Base-by-base conservation (phyloP, 1,140 invertebrate species). In the Alviniconcha marisindica region DNA sequence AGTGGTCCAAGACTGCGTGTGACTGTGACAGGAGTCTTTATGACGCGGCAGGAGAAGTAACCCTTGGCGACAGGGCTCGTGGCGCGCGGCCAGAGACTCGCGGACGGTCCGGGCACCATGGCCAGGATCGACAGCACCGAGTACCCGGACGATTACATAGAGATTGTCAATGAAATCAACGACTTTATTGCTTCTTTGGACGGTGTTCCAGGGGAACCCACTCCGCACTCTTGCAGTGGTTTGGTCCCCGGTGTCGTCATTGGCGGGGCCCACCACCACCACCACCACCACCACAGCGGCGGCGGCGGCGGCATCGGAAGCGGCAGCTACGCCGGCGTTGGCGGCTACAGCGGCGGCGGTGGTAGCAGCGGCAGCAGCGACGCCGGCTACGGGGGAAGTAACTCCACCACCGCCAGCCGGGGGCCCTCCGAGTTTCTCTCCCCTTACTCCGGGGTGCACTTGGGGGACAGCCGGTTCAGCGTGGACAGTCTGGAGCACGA, bases 111-210 rank as follows among this genome's bases (percentile, higher is more conserved):
- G 18, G 18, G 44, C 5, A 63, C 60, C 60, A 63, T 63, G 60
- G 60, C 60, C 21, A 56, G 48, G 31, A 51, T 73, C 33, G 18
- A 79, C n/a, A 90, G 89, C 83, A 85, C 83, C 36, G 90, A 91
- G 56, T 88, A 89, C 66, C 87, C 90, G 2, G 89, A 88, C 60
- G 91, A 91, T 82, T 91, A 91, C 84, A 89, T 90, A 33, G 88
- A 90, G 42, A 91, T 91, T 80, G 90, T 91, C 1, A 91, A 91
- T 87, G 91, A 91, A 86, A 91, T 91, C 56, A 91, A 91, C 87
- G 91, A 91, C 84, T 91, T 91, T 82, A 90, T 91, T 79, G 88
- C 89, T 71, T 89, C 90, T 82, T 85, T 91, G 56, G 88, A 90
- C 74, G 89, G 86, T 69, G 63, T 86, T 44, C 83, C 88, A 76